phyloP scores from a whole-genome alignment of 2,797 vertebrate species.

The Caiman crocodilus region DNA sequence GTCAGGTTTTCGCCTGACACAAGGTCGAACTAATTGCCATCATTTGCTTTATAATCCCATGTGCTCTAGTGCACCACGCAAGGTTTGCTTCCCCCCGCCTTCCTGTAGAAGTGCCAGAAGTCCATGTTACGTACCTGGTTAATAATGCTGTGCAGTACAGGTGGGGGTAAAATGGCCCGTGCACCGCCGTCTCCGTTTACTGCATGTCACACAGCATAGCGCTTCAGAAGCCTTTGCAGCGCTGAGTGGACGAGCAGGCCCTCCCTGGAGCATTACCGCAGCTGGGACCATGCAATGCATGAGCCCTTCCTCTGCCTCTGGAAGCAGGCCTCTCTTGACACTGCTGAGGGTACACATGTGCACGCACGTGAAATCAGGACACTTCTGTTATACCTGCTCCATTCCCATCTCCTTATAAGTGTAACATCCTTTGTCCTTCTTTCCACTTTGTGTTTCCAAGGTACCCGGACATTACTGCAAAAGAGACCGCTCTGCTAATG shows the following conservation, averaged over 20 bases:
- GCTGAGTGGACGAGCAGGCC: fast-evolving
- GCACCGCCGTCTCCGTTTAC: fast-evolving
- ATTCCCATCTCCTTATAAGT: not conserved
- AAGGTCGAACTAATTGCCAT: slow-evolving; percentile 69
- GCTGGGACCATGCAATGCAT: not conserved
- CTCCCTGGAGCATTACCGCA: fast-evolving
- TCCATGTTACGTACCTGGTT: fast-evolving
- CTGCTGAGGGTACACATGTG: not conserved
- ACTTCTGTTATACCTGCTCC: not conserved
- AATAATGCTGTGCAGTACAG: fast-evolving
- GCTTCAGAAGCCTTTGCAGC: fast-evolving
- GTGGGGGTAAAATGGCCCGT: fast-evolving
- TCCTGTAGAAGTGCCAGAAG: fast-evolving
- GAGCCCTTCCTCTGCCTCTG: fast-evolving
- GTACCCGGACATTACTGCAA: not conserved
- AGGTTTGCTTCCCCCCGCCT: not conserved
- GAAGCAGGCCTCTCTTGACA: fast-evolving
- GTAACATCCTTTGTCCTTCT: not conserved
- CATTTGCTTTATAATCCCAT: slow-evolving; percentile 69
- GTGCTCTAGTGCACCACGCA: not conserved
- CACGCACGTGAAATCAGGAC: not conserved
- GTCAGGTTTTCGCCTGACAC: slow-evolving; percentile 72
- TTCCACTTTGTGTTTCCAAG: not conserved
- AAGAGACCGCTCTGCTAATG: slow-evolving; percentile 14
- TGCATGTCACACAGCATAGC: fast-evolving